Evolutionary conservation across 35 echinoderm and acorn worm genomes (phyloP), one percentile per base, ranked within the genome.

Genomic region (Heliocidaris erythrogramma): DNA sequence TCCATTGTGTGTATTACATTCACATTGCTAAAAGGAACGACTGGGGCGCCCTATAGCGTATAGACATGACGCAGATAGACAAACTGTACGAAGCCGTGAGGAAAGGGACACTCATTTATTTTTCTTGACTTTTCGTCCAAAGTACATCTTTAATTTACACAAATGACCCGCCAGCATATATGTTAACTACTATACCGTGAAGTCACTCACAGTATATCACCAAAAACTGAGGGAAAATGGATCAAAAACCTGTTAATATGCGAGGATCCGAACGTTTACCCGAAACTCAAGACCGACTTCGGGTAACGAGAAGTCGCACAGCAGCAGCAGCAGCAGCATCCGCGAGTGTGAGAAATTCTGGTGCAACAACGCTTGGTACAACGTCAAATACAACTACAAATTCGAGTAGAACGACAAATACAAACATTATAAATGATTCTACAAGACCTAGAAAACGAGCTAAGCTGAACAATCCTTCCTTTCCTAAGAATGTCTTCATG

Each of bases 401-500:
- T 78, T 78, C 65, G 17, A 78, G 65, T 21, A 78, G 18, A 78
- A 27, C 65, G 27, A 78, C 65, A 27, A 78, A 78, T 78, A 27
- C 65, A 78, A 78, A 78, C 27, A 78, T n/a, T 78, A 21, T 2
- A n/a, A 78, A 78, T 78, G 65, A 78, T 13, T 89, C 87, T n/a
- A 47, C 87, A 48, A 32, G 30, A 32, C 87, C 87, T 4, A 89
- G 87, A 30, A 89, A 89, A 89, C 87, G 87, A 48, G 87, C 29
- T 0, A 89, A 89, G 18, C 47, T 32, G 87, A 89, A 89, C 85
- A 86, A 30, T 86, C 27, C 27, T 32, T 27, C 87, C 7, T n/a
- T 78, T 5, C 42, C 32, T 9, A 48, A 89, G 85, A 95, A 95
- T 48, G 85, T 95, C n/a, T 95, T 95, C 14, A 14, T 49, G 94